Base-by-base conservation (phyloP, 1,140 invertebrate genomes). In the Ctenoplectra terminalis region DNA sequence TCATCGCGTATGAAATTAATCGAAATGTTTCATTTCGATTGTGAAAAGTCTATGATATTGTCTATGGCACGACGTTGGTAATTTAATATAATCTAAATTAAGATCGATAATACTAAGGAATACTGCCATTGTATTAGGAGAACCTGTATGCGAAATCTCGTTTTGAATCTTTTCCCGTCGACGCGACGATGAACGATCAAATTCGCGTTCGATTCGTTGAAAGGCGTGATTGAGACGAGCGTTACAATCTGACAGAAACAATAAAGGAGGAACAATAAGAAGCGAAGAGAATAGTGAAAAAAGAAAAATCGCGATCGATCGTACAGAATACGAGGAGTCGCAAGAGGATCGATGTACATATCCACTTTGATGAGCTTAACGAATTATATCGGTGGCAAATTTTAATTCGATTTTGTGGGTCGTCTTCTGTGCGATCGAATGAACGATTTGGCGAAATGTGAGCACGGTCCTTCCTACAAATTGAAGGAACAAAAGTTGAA, bases 101-200 rank as follows among this genome's bases (percentile, higher is more conserved):
- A 86, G 63, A 70, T 48, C 74, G 43, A 79, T 70, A 63, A 69
- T 13, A 52, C 34, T 75, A 61, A 86, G n/a, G 29, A 75, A 37
- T 83, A 87, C 85, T 86, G 80, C 85, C 85, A 86, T 40, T 82
- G 60, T 74, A 69, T 77, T 73, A 77, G 60, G 72, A 50, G 82
- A 85, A 75, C 37, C 29, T n/a, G 31, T 66, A 80, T 26, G 56
- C 69, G 52, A n/a, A 23, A 69, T 56, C 40, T 76, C 63, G 34
- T 56, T 56, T 31, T 37, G 5, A n/a, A 37, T 48, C 76, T 20
- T 58, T 40, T 37, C 54, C 74, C 75, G 52, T n/a, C 17, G 34
- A 60, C 40, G 34, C 31, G 29, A 48, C 23, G 40, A 46, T 8
- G 17, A 43, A 46, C 40, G 43, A 31, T 34, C 5, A 20, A 50